Percentiles rank a stretch among this genome's conserved stretches.
phyloP scores from a whole-genome alignment of 1,140 invertebrate genomes.

The Coboldia fuscipes region DNA sequence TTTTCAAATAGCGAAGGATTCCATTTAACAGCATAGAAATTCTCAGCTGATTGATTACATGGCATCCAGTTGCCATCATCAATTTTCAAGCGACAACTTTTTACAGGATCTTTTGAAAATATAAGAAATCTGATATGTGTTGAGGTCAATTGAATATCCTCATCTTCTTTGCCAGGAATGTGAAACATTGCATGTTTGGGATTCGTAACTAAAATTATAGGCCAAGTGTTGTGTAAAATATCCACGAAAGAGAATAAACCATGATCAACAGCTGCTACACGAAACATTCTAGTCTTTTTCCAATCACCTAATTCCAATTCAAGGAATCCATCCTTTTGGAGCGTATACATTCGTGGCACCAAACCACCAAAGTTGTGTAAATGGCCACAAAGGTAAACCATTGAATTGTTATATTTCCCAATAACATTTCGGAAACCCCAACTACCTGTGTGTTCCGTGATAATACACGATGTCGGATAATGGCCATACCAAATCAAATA shows the following conservation, averaged over 20 bases:
- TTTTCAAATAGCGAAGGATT: constrained; percentile 33
- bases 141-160: constrained; percentile 42
- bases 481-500: constrained; percentile 74
- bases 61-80: constrained; percentile 36
- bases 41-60: constrained; percentile 34
- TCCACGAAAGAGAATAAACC: constrained; percentile 79
- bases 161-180: constrained; percentile 51
- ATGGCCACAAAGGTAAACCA: constrained; percentile 75
- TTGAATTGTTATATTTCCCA: constrained; percentile 23
- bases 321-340: constrained; percentile 61
- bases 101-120: constrained; percentile 45
- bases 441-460: constrained; percentile 29
- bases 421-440: constrained; percentile 32
- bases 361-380: constrained; percentile 63
- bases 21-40: constrained; percentile 54
- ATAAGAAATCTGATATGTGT: constrained; percentile 60
- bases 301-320: constrained; percentile 86
- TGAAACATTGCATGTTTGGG: constrained; percentile 61
- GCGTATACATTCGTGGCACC: constrained; percentile 68
- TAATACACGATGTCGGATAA: constrained; percentile 78
- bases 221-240: constrained; percentile 53
- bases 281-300: constrained; percentile 74
- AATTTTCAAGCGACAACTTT: constrained; percentile 37
- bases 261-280: constrained; percentile 68
- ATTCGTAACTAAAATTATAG: constrained; percentile 67